These are phyloP conservation scores for Pterocles orientalis DNA, from an alignment of 2,113 vertebrate genomes.

Conservation along the genomic window DNA sequence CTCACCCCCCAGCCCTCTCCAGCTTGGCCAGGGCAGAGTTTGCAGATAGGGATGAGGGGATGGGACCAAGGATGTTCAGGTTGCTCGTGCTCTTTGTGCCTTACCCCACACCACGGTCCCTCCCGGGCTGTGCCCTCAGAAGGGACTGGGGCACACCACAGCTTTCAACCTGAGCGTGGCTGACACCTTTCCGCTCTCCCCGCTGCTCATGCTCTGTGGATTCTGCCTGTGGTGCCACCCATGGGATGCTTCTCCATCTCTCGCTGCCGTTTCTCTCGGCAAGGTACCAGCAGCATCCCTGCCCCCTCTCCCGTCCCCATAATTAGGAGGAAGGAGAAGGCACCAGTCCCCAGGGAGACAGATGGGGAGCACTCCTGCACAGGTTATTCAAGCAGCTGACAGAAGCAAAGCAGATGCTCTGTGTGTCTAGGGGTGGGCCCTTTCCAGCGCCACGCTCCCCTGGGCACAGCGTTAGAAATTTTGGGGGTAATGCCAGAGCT, in stretches of 20 bases:
- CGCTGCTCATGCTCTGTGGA: not conserved
- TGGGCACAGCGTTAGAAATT: not conserved
- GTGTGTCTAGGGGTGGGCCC: not conserved
- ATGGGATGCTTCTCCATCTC: not conserved
- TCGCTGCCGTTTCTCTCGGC: not conserved
- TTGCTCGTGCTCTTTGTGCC: not conserved
- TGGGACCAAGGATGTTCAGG: rapidly evolving
- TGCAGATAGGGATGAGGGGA: not conserved
- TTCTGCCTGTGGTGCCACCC: not conserved
- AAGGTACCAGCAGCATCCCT: not conserved
- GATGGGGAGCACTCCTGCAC: not conserved
- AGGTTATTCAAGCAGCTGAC: not conserved
- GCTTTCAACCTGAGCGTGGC: not conserved
- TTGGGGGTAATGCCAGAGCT: not conserved
- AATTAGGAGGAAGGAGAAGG: not conserved
- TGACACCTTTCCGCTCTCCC: not conserved
- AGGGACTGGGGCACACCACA: not conserved
- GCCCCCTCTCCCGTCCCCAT: not conserved
- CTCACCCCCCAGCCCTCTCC: rapidly evolving
- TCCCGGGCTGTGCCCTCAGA: not conserved
- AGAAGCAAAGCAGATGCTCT: not conserved
- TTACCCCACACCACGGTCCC: not conserved
- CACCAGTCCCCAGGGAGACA: not conserved
- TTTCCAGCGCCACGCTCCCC: not conserved
- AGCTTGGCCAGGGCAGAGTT: not conserved